phyloP scores from a whole-genome alignment of 1,140 invertebrate species.

The Brachionus paranguensis region DNA sequence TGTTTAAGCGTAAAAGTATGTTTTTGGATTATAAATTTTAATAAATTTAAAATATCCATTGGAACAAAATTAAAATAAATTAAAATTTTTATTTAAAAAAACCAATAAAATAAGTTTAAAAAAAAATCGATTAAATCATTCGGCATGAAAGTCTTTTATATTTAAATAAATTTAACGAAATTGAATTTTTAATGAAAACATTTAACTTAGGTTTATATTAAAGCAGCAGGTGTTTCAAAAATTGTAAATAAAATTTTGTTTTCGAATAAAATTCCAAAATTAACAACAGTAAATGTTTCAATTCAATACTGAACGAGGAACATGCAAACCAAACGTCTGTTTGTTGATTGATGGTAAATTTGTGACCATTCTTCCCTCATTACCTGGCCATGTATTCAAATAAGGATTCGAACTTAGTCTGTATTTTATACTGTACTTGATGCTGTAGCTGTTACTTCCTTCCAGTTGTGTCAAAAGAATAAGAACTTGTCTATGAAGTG shows the following conservation, averaged over 20 bases:
- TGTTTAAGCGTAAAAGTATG: no score
- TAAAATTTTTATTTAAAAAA: slow-evolving; percentile 16
- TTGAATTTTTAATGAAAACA: background rate
- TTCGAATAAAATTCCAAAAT: background rate
- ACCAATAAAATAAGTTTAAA: background rate
- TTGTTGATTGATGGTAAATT: slow-evolving; percentile 32
- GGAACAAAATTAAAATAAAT: background rate
- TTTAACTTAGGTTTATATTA: background rate
- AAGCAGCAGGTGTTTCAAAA: background rate
- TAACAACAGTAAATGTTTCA: background rate
- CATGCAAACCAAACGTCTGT: slow-evolving; percentile 31
- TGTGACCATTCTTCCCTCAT: slow-evolving; percentile 35
- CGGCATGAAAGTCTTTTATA: background rate
- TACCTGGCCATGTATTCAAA: slow-evolving; percentile 37
- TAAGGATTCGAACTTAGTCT: slow-evolving; percentile 39
- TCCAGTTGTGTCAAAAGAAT: slow-evolving; percentile 38
- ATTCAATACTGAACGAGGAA: slow-evolving; percentile 24
- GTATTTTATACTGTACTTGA: slow-evolving; percentile 39
- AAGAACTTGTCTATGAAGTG: slow-evolving; percentile 32
- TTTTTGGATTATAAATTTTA: no score
- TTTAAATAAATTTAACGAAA: background rate
- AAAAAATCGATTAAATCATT: background rate
- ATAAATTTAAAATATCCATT: no score
- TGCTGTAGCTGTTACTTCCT: slow-evolving; percentile 4
- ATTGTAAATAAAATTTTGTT: background rate